A percentile compares a stretch with the other conserved stretches of the same genome.
Conservation (phyloP, 2,113 vertebrate genomes). For the Aldabrachelys gigantea region DNA sequence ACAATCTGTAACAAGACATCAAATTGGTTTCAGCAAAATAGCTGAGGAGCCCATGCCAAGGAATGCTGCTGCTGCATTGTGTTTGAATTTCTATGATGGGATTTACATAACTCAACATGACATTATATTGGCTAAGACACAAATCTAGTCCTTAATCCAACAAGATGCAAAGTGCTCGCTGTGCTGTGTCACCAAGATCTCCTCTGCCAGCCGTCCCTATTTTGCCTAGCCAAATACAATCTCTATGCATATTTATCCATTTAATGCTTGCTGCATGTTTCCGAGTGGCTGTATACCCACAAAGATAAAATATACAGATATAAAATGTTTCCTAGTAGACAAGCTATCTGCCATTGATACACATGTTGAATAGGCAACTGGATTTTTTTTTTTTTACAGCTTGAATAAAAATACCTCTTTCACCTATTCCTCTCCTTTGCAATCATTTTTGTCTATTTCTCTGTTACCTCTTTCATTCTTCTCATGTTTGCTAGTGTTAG, state of each 20-base stretch:
- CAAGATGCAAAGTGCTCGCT: slow-evolving; percentile 71
- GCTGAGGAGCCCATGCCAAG: slow-evolving; percentile 61
- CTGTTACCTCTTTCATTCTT: neutral
- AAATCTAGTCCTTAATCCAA: slow-evolving; percentile 81
- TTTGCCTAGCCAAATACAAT: slow-evolving; percentile 54
- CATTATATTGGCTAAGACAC: slow-evolving; percentile 80
- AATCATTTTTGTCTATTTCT: neutral
- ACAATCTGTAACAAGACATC: slow-evolving; percentile 66
- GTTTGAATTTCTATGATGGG: slow-evolving; percentile 76
- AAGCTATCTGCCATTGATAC: slow-evolving; percentile 18
- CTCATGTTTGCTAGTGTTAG: slow-evolving; percentile 20
- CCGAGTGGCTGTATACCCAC: neutral
- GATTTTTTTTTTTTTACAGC: slow-evolving; percentile 11
- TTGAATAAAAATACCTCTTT: neutral
- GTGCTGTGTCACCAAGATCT: slow-evolving; percentile 74
- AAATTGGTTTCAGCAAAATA: slow-evolving; percentile 71
- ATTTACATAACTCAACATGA: slow-evolving; percentile 86
- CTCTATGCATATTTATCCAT: slow-evolving; percentile 55
- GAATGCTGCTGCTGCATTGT: slow-evolving; percentile 76
- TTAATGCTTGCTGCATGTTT: slow-evolving; percentile 58
- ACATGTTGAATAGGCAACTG: neutral
- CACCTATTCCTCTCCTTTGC: neutral
- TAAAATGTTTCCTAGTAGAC: slow-evolving; percentile 3
- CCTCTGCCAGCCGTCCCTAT: slow-evolving; percentile 49
- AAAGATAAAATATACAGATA: slow-evolving; percentile 31